A percentile compares a stretch with the other conserved stretches of the same genome.
Evolutionary conservation across 2,797 vertebrate species (phyloP).

Genomic region (Melopsittacus undulatus): DNA sequence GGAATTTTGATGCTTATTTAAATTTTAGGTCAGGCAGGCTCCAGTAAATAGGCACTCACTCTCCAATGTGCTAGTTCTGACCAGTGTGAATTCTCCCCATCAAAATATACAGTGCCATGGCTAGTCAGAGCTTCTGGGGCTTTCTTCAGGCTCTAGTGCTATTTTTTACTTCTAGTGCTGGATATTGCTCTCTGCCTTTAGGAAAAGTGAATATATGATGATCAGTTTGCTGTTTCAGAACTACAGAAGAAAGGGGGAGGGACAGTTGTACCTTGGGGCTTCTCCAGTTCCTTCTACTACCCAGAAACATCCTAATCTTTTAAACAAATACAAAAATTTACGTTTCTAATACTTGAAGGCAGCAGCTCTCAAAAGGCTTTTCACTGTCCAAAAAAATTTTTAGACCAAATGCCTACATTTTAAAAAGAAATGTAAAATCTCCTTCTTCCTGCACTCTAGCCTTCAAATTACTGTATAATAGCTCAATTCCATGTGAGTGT

Average conservation of each 20-base stretch:
- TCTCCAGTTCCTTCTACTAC: not conserved
- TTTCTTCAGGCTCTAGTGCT: slow-evolving; percentile 27
- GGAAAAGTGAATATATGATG: not conserved
- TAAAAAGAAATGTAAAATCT: not conserved
- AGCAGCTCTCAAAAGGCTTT: not conserved
- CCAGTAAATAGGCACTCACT: not conserved
- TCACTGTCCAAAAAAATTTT: not conserved
- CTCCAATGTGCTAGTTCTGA: not conserved
- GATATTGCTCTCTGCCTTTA: not conserved
- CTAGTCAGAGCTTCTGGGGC: slow-evolving; percentile 22
- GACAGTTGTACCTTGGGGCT: not conserved
- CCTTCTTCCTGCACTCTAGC: not conserved
- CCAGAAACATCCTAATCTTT: not conserved
- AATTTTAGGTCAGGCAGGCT: not conserved
- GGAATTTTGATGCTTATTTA: not conserved
- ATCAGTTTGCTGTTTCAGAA: not conserved
- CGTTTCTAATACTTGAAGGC: not conserved
- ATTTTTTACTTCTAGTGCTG: not conserved
- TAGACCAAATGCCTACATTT: not conserved
- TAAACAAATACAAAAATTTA: not conserved
- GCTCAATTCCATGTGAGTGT: not conserved
- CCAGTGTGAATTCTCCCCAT: not conserved
- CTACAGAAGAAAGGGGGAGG: not conserved
- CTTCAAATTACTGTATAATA: not conserved
- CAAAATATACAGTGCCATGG: not conserved